phyloP scores from a whole-genome alignment of 2,888 invertebrate genomes.

The Andrena camellia region DNA sequence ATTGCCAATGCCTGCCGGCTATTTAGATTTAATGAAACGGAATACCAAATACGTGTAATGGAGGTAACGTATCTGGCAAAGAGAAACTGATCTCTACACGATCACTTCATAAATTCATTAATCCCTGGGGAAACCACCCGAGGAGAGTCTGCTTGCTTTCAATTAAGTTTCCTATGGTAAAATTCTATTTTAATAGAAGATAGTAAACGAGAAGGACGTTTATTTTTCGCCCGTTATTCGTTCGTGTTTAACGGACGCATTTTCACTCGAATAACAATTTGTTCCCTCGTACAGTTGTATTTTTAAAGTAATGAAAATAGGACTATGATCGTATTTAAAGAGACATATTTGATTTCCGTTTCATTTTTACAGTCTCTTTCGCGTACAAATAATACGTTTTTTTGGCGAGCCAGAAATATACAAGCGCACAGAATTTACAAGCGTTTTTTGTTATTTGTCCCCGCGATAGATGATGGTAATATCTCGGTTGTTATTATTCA shows the following conservation, averaged over 20 bases:
- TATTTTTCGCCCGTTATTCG: too few species aligned
- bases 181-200: background rate
- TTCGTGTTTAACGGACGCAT: too few species aligned
- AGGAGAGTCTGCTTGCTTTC: background rate
- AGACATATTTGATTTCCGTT: background rate
- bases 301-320: too few species aligned
- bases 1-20: background rate
- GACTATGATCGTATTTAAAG: too few species aligned
- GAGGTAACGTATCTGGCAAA: background rate
- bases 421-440: background rate
- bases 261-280: too few species aligned
- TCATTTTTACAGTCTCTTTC: background rate
- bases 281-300: too few species aligned
- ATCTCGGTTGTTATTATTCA: background rate
- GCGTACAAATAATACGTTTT: background rate
- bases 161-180: background rate
- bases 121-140: background rate
- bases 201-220: too few species aligned
- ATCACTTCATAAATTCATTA: constrained; percentile 1
- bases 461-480: background rate
- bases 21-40: background rate
- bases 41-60: constrained; percentile 1
- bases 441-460: background rate
- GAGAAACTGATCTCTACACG: background rate
- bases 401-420: background rate